Evolutionary conservation across 2,888 invertebrate species (phyloP).

Genomic region (Willowsia nigromaculata): DNA sequence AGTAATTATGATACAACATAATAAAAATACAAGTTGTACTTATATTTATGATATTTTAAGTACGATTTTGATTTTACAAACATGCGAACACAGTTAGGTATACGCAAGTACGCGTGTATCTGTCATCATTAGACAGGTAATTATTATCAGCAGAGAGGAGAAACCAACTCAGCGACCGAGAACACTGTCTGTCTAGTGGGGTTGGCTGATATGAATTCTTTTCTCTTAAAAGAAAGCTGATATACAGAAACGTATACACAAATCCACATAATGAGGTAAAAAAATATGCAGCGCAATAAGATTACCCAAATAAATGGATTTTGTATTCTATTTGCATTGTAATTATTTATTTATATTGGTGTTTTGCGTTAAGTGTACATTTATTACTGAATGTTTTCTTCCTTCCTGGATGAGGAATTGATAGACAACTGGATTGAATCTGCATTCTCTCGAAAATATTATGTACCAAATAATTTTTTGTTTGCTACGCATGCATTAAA

Average conservation of each 20-base stretch:
- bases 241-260: background rate
- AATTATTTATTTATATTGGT: too few species aligned
- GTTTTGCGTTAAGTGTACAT: too few species aligned
- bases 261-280: background rate
- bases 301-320: too few species aligned
- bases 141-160: background rate
- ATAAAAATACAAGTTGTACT: too few species aligned
- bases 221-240: background rate
- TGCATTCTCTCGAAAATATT: too few species aligned
- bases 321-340: too few species aligned
- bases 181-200: background rate
- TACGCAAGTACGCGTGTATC: background rate
- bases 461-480: background rate
- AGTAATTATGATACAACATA: background rate
- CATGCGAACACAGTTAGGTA: background rate
- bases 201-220: background rate
- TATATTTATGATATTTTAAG: too few species aligned
- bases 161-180: background rate
- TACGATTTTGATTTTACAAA: background rate
- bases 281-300: background rate
- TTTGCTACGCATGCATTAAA: background rate
- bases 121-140: slow-evolving; percentile 26
- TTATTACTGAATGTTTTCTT: too few species aligned
- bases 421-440: too few species aligned
- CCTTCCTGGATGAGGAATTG: too few species aligned